Evolutionary conservation across 2,888 invertebrate species (phyloP).

Genomic region (Plusia festucae): DNA sequence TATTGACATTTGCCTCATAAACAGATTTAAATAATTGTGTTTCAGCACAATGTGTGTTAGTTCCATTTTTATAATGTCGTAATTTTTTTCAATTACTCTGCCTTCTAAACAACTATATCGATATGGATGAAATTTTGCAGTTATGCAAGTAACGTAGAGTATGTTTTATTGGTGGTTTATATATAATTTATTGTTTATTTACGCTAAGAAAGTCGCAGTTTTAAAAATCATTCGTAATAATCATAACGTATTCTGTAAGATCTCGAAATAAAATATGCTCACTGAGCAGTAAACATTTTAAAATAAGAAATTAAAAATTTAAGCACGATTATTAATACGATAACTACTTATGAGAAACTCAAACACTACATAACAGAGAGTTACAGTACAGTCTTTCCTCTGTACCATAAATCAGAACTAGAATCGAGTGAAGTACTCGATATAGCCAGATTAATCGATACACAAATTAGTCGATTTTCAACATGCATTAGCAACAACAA

Average conservation of each 20-base stretch:
- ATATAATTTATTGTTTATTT: too few relatives aligned
- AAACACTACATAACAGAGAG: neutral
- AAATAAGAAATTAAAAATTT: too few relatives aligned
- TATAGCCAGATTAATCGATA: constrained; percentile 20
- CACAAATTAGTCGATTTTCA: constrained; percentile 25
- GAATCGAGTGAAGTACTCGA: constrained; percentile 4
- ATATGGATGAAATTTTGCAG: neutral
- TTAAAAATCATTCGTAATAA: too few relatives aligned
- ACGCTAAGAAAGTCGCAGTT: too few relatives aligned
- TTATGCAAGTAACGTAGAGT: neutral
- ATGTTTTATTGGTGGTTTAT: too few relatives aligned
- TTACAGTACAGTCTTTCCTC: neutral
- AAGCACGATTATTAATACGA: neutral
- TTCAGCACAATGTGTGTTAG: too few relatives aligned
- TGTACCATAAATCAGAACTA: neutral
- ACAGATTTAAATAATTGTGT: neutral
- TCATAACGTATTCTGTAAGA: too few relatives aligned
- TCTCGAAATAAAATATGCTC: too few relatives aligned
- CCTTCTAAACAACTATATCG: neutral
- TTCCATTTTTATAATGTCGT: neutral
- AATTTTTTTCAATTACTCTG: neutral
- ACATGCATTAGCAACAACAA: constrained; percentile 19
- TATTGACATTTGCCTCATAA: neutral
- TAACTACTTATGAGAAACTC: neutral
- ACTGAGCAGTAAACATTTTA: too few relatives aligned